Conservation (phyloP, 2,797 vertebrate genomes). For the Chelon auratus region DNA sequence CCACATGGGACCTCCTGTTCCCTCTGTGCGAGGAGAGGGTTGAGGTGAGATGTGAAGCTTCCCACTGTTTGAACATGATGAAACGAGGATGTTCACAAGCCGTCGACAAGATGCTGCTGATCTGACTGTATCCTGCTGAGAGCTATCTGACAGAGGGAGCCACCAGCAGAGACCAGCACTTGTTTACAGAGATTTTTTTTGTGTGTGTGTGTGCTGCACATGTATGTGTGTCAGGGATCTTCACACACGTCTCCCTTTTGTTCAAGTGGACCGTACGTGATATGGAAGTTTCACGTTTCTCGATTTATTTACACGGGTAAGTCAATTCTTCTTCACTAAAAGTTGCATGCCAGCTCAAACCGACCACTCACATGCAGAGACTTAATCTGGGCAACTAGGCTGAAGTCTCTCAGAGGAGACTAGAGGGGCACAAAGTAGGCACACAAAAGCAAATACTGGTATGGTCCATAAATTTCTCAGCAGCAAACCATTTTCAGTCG, state of each 20-base stretch:
- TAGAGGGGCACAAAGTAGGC: slow-evolving; percentile 35
- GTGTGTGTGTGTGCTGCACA: slow-evolving; percentile 6
- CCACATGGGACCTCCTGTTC: slow-evolving; percentile 28
- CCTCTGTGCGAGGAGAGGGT: slow-evolving; percentile 4
- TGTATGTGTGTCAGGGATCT: not conserved
- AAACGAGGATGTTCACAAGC: slow-evolving; percentile 55
- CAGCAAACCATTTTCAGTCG: slow-evolving; percentile 35
- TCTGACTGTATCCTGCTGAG: slow-evolving; percentile 58
- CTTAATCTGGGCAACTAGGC: slow-evolving; percentile 63
- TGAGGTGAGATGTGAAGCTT: slow-evolving; percentile 42
- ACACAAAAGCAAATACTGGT: slow-evolving; percentile 45
- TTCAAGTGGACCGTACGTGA: not conserved
- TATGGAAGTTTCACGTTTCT: not conserved
- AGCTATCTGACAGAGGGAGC: slow-evolving; percentile 49
- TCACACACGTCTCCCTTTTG: not conserved
- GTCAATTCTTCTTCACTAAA: slow-evolving; percentile 84
- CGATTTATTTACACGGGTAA: slow-evolving; percentile 61
- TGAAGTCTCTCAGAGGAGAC: slow-evolving; percentile 53
- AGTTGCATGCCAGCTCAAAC: slow-evolving; percentile 87
- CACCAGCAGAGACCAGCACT: slow-evolving; percentile 45
- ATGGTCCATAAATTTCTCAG: slow-evolving; percentile 31
- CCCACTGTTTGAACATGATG: slow-evolving; percentile 56
- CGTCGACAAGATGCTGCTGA: slow-evolving; percentile 57
- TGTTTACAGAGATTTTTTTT: slow-evolving; percentile 27
- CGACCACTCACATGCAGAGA: slow-evolving; percentile 73